phyloP scores from a whole-genome alignment of 1,140 invertebrate genomes.

The Hycleus cichorii region DNA sequence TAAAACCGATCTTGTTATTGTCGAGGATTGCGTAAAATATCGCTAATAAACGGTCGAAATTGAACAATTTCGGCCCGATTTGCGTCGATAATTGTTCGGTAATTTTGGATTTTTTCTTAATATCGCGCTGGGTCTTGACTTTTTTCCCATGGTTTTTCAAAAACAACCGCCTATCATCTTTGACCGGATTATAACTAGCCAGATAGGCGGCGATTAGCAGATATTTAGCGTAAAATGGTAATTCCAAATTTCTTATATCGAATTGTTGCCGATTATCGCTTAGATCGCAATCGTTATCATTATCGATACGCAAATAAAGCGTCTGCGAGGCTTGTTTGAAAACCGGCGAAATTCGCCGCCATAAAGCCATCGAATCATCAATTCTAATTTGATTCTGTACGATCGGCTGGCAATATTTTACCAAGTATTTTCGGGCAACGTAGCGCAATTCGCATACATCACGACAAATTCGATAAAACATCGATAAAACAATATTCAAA shows the following conservation, averaged over 20 bases:
- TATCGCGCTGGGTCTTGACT: slow-evolving; percentile 49
- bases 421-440: slow-evolving; percentile 61
- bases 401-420: slow-evolving; percentile 69
- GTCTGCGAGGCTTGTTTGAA: slow-evolving; percentile 66
- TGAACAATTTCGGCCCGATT: slow-evolving; percentile 73
- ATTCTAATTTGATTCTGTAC: slow-evolving; percentile 47
- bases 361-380: slow-evolving; percentile 62
- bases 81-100: slow-evolving; percentile 48
- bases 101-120: slow-evolving; percentile 47
- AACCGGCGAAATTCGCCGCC: slow-evolving; percentile 67
- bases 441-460: slow-evolving; percentile 73
- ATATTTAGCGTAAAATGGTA: slow-evolving; percentile 85
- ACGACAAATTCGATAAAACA: slow-evolving; percentile 72
- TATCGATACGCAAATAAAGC: slow-evolving; percentile 58
- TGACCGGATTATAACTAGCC: slow-evolving; percentile 83
- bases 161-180: slow-evolving; percentile 76
- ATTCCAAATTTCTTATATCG: slow-evolving; percentile 63
- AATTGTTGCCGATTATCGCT: slow-evolving; percentile 13
- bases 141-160: slow-evolving; percentile 64
- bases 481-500: slow-evolving; percentile 68
- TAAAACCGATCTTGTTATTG: slow-evolving; percentile 67
- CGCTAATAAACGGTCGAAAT: slow-evolving; percentile 73
- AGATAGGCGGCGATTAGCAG: slow-evolving; percentile 82
- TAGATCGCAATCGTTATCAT: background rate
- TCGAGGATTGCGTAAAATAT: slow-evolving; percentile 89